These are phyloP conservation scores for Tokudaia muenninki DNA, from an alignment of 2,797 vertebrate genomes.

Conservation along the genomic window DNA sequence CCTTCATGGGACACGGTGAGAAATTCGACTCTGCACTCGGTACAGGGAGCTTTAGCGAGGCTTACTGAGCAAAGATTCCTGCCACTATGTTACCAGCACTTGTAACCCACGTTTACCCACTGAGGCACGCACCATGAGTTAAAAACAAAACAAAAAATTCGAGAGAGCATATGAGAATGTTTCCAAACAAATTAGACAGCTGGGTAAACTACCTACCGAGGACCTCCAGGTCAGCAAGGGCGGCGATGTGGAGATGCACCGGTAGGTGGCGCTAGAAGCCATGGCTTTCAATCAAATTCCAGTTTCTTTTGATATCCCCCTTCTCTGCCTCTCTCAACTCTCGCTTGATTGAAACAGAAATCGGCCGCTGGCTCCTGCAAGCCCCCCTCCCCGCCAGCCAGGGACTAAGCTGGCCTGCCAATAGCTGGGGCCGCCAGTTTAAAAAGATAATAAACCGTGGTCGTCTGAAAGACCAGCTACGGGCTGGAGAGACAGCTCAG, in stretches of 20 bases:
- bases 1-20: background rate
- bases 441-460: conserved; percentile 55
- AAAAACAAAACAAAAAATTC: conserved; percentile 3
- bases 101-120: background rate
- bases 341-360: conserved; percentile 75
- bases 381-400: background rate
- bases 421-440: conserved; percentile 29
- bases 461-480: conserved; percentile 51
- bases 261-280: conserved; percentile 79
- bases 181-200: background rate
- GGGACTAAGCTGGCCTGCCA: conserved; percentile 45
- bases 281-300: conserved; percentile 49
- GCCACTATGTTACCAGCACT: background rate
- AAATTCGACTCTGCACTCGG: accelerated
- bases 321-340: background rate
- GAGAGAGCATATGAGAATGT: background rate
- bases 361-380: conserved; percentile 28
- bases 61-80: background rate
- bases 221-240: background rate
- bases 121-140: background rate
- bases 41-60: background rate
- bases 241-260: background rate
- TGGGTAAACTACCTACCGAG: background rate
- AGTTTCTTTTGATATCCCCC: background rate
- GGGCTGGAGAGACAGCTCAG: background rate